Percentiles rank a stretch among this genome's conserved stretches.
These are phyloP conservation scores for Bergia sp. DNA, from an alignment of 92 coral and sea anemone species.

Conservation along the genomic window DNA sequence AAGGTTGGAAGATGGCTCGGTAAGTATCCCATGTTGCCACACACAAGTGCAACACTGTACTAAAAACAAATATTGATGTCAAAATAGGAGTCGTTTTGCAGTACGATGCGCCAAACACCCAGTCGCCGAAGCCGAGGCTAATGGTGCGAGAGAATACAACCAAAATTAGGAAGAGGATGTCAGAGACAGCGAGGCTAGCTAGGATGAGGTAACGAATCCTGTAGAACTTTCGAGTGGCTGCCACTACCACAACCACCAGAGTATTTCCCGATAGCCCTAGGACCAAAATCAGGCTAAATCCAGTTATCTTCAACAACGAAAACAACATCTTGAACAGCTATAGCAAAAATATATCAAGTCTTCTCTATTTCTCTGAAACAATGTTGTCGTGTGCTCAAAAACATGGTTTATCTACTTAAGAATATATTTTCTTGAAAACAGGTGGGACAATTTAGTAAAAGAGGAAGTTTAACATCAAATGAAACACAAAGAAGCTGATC, in stretches of 20 bases:
- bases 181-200: background rate
- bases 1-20: background rate
- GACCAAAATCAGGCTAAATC: background rate
- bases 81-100: background rate
- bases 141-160: background rate
- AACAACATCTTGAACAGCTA: background rate
- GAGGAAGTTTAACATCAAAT: too few species aligned
- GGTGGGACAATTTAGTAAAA: too few species aligned
- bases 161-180: slow-evolving; percentile 1
- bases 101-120: background rate
- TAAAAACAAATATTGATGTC: background rate
- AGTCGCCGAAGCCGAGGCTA: background rate
- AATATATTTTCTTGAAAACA: too few species aligned
- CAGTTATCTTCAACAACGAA: background rate
- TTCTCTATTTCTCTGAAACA: too few species aligned
- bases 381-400: too few species aligned
- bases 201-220: background rate
- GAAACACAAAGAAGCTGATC: too few species aligned
- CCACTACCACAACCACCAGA: background rate
- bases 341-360: background rate
- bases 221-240: background rate
- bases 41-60: slow-evolving; percentile 7
- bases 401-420: too few species aligned
- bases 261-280: background rate
- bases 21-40: background rate